Base-by-base conservation (phyloP, 1,140 invertebrate species). In the Hylyphantes graminicola region DNA sequence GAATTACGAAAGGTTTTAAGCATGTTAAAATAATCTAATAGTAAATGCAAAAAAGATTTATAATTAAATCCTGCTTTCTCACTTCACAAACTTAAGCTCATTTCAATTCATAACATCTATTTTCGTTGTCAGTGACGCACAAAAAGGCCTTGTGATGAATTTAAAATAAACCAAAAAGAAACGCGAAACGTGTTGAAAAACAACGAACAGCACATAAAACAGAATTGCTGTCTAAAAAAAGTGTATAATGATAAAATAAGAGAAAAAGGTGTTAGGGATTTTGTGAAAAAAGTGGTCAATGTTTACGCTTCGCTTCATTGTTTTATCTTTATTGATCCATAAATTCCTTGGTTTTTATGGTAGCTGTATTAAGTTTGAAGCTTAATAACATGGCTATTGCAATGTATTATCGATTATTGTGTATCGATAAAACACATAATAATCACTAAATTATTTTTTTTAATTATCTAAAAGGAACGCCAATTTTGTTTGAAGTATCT, bases 271-370 rank as follows among this genome's bases (percentile, higher is more conserved):
- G 57, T 17, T 55, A 19, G 17, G 35, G 35, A 35, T 35, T 35
- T n/a, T 35, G 5, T 35, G 9, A 8, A 76, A 76, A 76, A 63
- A 48, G 51, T 7, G 54, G 19, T 11, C 19, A 67, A 67, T 17
- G 21, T 17, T 17, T 15, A 15, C 2, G 11, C 64, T 76, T 4
- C 17, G 21, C 15, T 67, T 10, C n/a, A 67, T 67, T 51, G n/a
- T 67, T 78, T 67, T 50, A 67, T 55, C 17, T 53, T 78, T 35
- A 67, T 21, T 35, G 74, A 77, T 77, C 74, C 21, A 54, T 78
- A 67, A 35, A 78, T 67, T 64, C 19, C 54, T 55, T 48, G 51
- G 21, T 64, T 76, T 76, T 76, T 15, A 15, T 12, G 57, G 17
- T 2, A 15, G 12, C 17, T 61, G 13, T 72, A 13, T 72, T 13